A percentile compares a stretch with the other conserved stretches of the same genome.
Evolutionary conservation across 1,140 invertebrate genomes (phyloP).

Genomic region (Wasmannia auropunctata): DNA sequence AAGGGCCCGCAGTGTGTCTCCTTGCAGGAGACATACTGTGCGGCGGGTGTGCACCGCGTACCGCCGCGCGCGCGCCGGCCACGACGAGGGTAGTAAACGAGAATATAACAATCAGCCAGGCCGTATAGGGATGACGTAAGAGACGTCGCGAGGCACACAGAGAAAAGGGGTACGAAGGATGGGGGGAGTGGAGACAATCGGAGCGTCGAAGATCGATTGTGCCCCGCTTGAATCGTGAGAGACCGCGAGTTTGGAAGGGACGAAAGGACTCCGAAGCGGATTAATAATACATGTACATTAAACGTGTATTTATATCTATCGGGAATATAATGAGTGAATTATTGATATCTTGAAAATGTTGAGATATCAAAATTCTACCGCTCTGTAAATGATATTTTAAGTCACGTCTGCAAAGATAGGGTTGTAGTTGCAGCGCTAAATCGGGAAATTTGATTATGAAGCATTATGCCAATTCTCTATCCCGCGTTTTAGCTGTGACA

Average conservation of each 20-base stretch:
- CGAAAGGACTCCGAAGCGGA: neutral
- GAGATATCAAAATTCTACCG: neutral
- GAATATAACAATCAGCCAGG: slow-evolving; percentile 75
- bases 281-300: neutral
- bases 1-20: slow-evolving; percentile 4
- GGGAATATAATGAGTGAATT: neutral
- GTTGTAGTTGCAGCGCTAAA: neutral
- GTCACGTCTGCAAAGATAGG: neutral
- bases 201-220: neutral
- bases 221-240: neutral
- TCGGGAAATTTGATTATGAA: neutral
- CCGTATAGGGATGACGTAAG: slow-evolving; percentile 16
- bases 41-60: no score
- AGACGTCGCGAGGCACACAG: neutral
- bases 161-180: neutral
- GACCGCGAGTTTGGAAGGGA: neutral
- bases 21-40: slow-evolving; percentile 27
- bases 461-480: neutral
- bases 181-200: neutral
- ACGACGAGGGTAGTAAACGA: slow-evolving; percentile 73
- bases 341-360: neutral
- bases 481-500: neutral
- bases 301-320: neutral
- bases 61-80: neutral
- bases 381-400: neutral